Base-by-base conservation (phyloP, 2,113 vertebrate genomes). In the Chrysochloris asiatica region DNA sequence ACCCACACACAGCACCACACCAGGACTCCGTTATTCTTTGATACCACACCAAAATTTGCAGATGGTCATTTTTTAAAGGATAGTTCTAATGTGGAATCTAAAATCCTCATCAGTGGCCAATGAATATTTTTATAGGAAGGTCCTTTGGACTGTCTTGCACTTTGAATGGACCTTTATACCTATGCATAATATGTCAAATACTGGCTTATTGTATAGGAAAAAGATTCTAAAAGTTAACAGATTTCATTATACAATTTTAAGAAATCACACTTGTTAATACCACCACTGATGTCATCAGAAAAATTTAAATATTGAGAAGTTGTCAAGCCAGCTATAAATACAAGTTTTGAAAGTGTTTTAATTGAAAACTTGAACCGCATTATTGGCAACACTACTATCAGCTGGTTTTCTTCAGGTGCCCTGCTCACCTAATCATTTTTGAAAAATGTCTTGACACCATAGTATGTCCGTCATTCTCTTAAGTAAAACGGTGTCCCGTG, bases 231-330 rank as follows among this genome's bases (percentile, higher is more conserved):
- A 81, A 67, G 26, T 76, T 88, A 83, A 30, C 8, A 2, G 21
- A 41, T 65, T 94, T 91, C 38, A 47, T 84, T 92, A 63, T 54
- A 33, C 47, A 77, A 4, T 67, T 88, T 93, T 7, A 76, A 76
- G 47, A 94, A 76, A 22, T 87, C 33, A 24, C 41, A 16, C 33
- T 67, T 91, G 45, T 83, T 94, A 48, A 41, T 92, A 67, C 50
- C 30, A 76, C 54, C 13, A 63, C n/a, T 73, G 36, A 77, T 61
- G 47, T 84, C 22, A 85, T 52, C 47, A 87, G 73, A 87, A 87
- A 81, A 88, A 92, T 71, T 89, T 43, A 86, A 47, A 30, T 87
- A 41, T 71, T 91, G 38, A 75, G 36, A 87, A 73, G 36, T 89
- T 94, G 30, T 92, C n/a, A 85, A 45, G 41, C 36, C 88, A 41